Evolutionary conservation across 2,797 vertebrate genomes (phyloP), one percentile per base, ranked within the genome.

Genomic region (Echiichthys vipera): DNA sequence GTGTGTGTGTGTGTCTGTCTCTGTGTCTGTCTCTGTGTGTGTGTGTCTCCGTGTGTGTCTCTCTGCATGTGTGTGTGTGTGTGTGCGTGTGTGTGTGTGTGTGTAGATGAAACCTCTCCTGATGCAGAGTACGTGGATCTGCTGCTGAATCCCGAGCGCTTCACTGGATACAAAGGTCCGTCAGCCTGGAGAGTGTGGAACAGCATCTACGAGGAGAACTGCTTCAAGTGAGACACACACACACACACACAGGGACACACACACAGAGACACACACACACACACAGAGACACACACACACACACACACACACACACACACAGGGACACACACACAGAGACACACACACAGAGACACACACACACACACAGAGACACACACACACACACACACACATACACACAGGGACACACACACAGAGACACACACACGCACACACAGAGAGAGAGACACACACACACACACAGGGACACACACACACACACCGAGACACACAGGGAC

Each of bases 131-230:
- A 98, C 13, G 97, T 99, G 59, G 97, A 99, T 77, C 95, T 99
- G 69, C 89, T 97, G 88, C 91, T 98, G 83, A 99, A 99, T 86
- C 96, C 96, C 0, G 98, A 99, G 76, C 93, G 97, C 1, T 99
- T 93, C 91, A 99, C 98, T 0, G 97, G 98, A 39, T 99, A 98
- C 77, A 98, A 96, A 73, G 97, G 97, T 12, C 89, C 95, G 4
- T 96, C 96, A 50, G 97, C 98, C 4, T 98, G 97, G 97, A 94
- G 96, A 77, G 96, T 99, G 39, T 99, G 98, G 98, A 98, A 98
- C 93, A 98, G 97, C 95, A 98, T 99, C 90, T 99, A 99, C 0
- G 97, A 99, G 84, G 98, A 99, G 79, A 99, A 99, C 94, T 99
- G 97, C 88, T 99, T 99, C 94, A 99, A 99, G 98, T 99, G 65